Conservation (phyloP, 2,797 vertebrate species). For the Champsocephalus gunnari region DNA sequence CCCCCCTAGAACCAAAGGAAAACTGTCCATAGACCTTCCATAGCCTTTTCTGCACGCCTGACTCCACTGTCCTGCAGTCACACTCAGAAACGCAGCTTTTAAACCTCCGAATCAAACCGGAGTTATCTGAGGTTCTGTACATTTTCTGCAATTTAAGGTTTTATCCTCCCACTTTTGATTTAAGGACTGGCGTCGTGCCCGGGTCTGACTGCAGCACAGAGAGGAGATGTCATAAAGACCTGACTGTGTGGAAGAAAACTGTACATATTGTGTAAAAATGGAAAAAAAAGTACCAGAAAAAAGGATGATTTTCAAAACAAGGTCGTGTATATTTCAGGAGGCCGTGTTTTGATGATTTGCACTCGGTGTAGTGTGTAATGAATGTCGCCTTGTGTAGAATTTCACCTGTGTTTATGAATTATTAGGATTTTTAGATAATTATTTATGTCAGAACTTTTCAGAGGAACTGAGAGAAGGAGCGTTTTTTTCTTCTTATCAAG, state of each 20-base stretch:
- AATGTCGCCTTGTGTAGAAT: conserved; percentile 96
- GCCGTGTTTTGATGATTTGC: conserved; percentile 93
- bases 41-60: conserved; percentile 73
- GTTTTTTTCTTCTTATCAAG: conserved; percentile 89
- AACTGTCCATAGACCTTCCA: conserved; percentile 80
- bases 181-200: conserved; percentile 38
- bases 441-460: conserved; percentile 95
- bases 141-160: conserved; percentile 8
- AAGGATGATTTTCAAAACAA: conserved; percentile 88
- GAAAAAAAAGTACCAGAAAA: conserved; percentile 61
- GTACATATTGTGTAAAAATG: conserved; percentile 92
- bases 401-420: conserved; percentile 94
- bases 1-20: conserved; percentile 78
- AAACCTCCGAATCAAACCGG: conserved; percentile 18
- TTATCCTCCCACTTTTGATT: conserved; percentile 11
- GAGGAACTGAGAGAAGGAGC: conserved; percentile 86
- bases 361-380: conserved; percentile 98
- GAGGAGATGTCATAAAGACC: conserved; percentile 75
- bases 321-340: conserved; percentile 95
- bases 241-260: conserved; percentile 93
- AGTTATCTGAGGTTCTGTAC: conserved; percentile 19
- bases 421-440: conserved; percentile 94
- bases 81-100: conserved; percentile 40
- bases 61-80: conserved; percentile 60
- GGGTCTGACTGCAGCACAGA: conserved; percentile 69